Conservation (phyloP, 2,113 vertebrate species). For the Oncorhynchus nerka region DNA sequence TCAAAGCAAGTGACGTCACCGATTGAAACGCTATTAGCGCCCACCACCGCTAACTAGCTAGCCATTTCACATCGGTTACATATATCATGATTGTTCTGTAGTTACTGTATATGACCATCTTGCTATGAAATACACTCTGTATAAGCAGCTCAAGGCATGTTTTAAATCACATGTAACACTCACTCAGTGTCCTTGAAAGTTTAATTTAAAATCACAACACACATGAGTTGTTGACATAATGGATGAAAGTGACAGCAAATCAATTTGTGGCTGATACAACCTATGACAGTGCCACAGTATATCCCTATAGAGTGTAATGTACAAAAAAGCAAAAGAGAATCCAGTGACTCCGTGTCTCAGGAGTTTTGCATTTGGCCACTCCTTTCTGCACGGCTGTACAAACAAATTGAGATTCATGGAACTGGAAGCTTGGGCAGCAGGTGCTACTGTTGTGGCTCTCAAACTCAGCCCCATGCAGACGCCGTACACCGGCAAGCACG, state of each 20-base stretch:
- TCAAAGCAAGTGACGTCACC: too few relatives aligned
- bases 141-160: too few relatives aligned
- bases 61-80: too few relatives aligned
- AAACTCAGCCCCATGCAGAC: conserved; percentile 39
- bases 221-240: too few relatives aligned
- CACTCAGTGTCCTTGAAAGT: background rate
- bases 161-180: too few relatives aligned
- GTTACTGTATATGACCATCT: background rate
- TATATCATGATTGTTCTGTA: background rate
- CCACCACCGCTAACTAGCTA: too few relatives aligned
- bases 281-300: background rate
- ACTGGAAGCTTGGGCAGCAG: conserved; percentile 63
- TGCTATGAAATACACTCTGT: too few relatives aligned
- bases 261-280: background rate
- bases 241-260: too few relatives aligned
- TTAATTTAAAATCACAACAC: conserved; percentile 13
- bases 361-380: conserved; percentile 44
- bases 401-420: conserved; percentile 67
- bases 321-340: conserved; percentile 4
- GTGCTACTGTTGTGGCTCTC: conserved; percentile 58
- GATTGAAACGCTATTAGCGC: too few relatives aligned
- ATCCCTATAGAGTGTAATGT: background rate
- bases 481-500: too few relatives aligned
- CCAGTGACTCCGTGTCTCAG: conserved; percentile 18
- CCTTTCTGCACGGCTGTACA: conserved; percentile 52